phyloP scores from a whole-genome alignment of 1,140 invertebrate genomes.

The Dermatophagoides farinae region DNA sequence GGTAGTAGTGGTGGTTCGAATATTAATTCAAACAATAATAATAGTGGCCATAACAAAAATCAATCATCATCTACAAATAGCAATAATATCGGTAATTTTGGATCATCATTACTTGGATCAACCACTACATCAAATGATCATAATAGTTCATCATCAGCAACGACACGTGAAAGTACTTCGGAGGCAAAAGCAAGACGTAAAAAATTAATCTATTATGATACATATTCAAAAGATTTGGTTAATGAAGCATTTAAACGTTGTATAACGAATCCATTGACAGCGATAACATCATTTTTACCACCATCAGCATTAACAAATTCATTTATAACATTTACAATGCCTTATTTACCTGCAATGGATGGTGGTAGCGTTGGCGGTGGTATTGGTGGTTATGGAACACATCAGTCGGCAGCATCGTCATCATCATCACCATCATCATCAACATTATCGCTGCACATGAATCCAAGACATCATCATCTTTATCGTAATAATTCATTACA shows the following conservation, averaged over 20 bases:
- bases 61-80: neutral
- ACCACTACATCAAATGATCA: neutral
- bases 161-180: neutral
- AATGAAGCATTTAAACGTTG: conserved; percentile 30
- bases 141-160: neutral
- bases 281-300: conserved; percentile 1
- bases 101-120: neutral
- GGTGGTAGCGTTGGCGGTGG: neutral
- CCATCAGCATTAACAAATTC: conserved; percentile 3
- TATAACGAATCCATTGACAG: conserved; percentile 20
- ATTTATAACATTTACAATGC: conserved; percentile 6
- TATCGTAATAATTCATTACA: neutral
- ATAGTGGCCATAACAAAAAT: neutral
- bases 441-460: too few relatives aligned
- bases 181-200: neutral
- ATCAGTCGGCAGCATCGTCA: too few relatives aligned
- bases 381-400: too few relatives aligned
- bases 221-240: conserved; percentile 41
- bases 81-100: conserved; percentile 5
- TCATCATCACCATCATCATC: too few relatives aligned
- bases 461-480: too few relatives aligned
- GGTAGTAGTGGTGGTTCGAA: neutral
- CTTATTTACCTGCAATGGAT: neutral
- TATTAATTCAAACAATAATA: neutral
- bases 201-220: conserved; percentile 43